Base-by-base conservation (phyloP, 2,797 vertebrate genomes). In the Brachyalestes nurse region DNA sequence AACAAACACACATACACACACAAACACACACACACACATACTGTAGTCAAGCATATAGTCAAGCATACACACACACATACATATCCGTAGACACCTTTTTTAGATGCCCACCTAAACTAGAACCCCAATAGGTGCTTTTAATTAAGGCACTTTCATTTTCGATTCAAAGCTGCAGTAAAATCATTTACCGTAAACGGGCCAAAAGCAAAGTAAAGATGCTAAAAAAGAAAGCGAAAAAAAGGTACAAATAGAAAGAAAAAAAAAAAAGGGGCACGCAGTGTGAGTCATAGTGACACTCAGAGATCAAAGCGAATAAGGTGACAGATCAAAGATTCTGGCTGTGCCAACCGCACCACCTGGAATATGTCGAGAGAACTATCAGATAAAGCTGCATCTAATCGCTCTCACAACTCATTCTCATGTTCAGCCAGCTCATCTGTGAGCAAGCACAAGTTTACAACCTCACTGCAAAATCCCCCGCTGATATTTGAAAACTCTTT, bases 61-160 rank as follows among this genome's bases (percentile, higher is more conserved):
- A 42, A 42, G 42, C 42, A 42, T 42, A 12, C 42, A 45, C 42
- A 45, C 8, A 45, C 13, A 13, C 13, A 51, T 13, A 51, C 13
- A 51, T 49, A 0, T 51, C 17, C 7, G 38, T 28, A 6, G 6
- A 3, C 28, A 28, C 28, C 28, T 28, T 28, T 28, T 64, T 51
- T 23, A 6, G 7, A 67, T 16, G 42, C 2, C 6, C 34, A 40
- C n/a, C 42, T 60, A 70, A 75, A 65, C 38, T 40, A 77, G 23
- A 25, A 42, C 51, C 45, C 53, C 23, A 38, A 42, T 28, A 70
- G 45, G 47, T 34, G 12, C 8, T 77, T 66, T 65, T 38, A 25
- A 66, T 58, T 64, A n/a, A 34, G 25, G 25, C 45, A 6, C 74
- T 85, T 83, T 85, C 65, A 66, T 80, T 78, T 85, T 83, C 65